These are phyloP conservation scores for Lasioglossum marginatum DNA, from an alignment of 2,888 invertebrate species.

Conservation along the genomic window DNA sequence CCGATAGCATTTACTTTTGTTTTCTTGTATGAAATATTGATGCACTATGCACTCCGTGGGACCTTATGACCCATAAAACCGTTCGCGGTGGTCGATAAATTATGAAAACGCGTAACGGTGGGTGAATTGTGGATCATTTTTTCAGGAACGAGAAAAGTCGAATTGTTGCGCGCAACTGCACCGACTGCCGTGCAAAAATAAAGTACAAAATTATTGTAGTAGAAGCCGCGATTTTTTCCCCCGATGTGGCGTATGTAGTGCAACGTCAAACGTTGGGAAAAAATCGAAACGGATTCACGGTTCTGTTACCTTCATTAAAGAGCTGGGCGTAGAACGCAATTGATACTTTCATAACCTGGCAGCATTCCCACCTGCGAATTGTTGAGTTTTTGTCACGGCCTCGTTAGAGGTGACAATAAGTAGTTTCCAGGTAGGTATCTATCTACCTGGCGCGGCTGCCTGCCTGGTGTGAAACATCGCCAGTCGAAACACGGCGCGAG, in stretches of 20 bases:
- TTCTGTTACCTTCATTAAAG: conserved; percentile 81
- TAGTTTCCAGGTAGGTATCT: conserved; percentile 81
- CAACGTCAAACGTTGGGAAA: conserved; percentile 19
- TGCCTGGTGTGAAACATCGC: conserved; percentile 56
- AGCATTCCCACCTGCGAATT: conserved; percentile 82
- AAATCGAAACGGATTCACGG: conserved; percentile 62
- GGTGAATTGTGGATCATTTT: neutral
- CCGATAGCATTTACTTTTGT: conserved; percentile 18
- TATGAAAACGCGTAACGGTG: neutral
- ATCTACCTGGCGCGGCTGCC: conserved; percentile 41
- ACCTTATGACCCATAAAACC: conserved; percentile 17
- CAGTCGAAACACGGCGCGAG: conserved; percentile 38
- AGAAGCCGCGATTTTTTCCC: neutral
- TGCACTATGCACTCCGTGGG: neutral
- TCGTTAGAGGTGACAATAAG: conserved; percentile 84
- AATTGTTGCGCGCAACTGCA: neutral
- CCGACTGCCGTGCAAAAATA: neutral
- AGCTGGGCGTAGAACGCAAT: conserved; percentile 81
- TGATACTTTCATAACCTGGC: conserved; percentile 83
- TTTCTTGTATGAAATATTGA: conserved; percentile 7
- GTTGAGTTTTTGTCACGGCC: conserved; percentile 77
- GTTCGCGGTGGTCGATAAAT: neutral
- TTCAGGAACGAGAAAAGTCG: neutral
- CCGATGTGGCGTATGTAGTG: neutral
- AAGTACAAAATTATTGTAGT: neutral